phyloP scores from a whole-genome alignment of 2,113 vertebrate species.

The Cardinalis cardinalis region DNA sequence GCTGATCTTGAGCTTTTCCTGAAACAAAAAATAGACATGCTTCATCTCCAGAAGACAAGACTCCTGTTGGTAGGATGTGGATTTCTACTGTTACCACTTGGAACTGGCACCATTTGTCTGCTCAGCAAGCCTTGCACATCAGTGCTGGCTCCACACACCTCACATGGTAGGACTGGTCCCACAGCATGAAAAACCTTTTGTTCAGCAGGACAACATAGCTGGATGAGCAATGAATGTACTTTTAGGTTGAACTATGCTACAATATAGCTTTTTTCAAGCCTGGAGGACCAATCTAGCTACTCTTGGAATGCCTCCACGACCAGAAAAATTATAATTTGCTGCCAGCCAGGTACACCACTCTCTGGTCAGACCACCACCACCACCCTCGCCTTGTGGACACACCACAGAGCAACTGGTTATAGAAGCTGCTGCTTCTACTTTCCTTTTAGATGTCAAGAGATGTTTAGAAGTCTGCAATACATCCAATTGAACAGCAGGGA shows the following conservation, averaged over 20 bases:
- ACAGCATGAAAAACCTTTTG: background rate
- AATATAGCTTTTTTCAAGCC: background rate
- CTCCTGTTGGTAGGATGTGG: background rate
- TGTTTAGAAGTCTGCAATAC: background rate
- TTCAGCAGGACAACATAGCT: background rate
- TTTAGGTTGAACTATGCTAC: background rate
- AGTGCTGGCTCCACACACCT: background rate
- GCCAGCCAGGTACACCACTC: background rate
- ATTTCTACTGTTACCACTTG: background rate
- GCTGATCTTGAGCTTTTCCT: background rate
- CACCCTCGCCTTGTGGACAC: background rate
- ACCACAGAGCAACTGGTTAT: rapidly evolving
- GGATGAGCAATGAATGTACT: background rate
- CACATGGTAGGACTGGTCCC: background rate
- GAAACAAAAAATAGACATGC: background rate
- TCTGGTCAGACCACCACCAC: background rate
- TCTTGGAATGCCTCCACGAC: background rate
- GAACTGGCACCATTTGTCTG: background rate
- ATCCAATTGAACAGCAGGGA: background rate
- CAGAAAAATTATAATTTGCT: background rate
- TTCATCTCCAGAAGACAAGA: background rate
- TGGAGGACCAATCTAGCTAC: background rate
- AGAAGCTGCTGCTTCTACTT: background rate
- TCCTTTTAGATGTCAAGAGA: background rate
- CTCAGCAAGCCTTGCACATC: background rate